Evolutionary conservation across 1,140 invertebrate genomes (phyloP), one percentile per base, ranked within the genome.

Genomic region (Agrilus planipennis): DNA sequence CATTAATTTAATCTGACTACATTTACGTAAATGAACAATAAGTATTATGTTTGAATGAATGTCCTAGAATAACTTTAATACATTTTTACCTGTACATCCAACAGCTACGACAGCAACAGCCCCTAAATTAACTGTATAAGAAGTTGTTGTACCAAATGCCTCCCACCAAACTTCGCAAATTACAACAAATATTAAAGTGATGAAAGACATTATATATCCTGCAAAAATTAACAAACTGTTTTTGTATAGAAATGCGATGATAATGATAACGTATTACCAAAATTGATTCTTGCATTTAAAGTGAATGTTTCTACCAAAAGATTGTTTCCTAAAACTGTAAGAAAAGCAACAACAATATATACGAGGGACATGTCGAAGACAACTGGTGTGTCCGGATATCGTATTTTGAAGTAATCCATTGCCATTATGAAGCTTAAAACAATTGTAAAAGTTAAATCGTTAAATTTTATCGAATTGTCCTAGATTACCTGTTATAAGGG

Each of bases 321-420:
- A 56, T 91, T 93, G 58, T 90, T 92, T 17, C 81, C 71, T 36
- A 89, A 67, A 1, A 93, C 88, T 11, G 87, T 84, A 20, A 84
- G 72, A 51, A 90, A 88, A 18, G 88, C 86, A 42, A 85, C 79
- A 9, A 82, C 70, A 45, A 92, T 90, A 58, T 91, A 92, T 17
- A 89, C 84, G 21, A 88, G 73, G 11, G 84, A 89, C 81, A 93
- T 89, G 60, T 92, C 88, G 60, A 91, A 88, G 46, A 91, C 79
- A 38, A 93, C 85, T 0, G 84, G 84, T 0, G 81, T 79, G 11
- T 75, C 75, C 1, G 86, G 85, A 63, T 86, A 93, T 31, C 80
- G 72, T 1, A 68, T 67, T 70, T 90, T 83, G 65, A 88, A 90
- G 57, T 86, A 90, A 63, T 90, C 88, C 31, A 87, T 85, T 4